These are phyloP conservation scores for Amia ocellicauda DNA, from an alignment of 2,113 vertebrate genomes.

Conservation along the genomic window DNA sequence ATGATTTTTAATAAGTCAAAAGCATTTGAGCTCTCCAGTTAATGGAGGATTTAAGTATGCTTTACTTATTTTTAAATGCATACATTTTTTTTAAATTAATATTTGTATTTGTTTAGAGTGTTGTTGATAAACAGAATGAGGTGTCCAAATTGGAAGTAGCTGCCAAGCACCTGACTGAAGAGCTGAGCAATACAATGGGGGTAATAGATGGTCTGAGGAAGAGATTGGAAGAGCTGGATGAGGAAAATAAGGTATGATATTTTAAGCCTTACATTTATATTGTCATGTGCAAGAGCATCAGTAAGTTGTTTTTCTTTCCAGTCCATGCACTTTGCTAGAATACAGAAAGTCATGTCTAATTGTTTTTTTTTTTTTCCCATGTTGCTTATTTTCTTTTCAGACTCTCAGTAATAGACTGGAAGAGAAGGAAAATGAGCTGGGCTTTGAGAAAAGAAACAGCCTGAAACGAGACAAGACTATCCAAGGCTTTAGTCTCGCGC, in stretches of 20 bases:
- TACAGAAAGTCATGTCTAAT: too few relatives aligned
- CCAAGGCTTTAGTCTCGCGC: conserved; percentile 82
- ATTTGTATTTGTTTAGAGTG: conserved; percentile 19
- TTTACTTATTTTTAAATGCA: too few relatives aligned
- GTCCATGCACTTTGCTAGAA: too few relatives aligned
- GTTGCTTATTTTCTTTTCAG: neutral
- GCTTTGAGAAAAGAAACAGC: conserved; percentile 82
- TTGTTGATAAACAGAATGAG: conserved; percentile 44
- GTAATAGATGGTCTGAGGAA: conserved; percentile 47
- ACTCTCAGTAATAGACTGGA: conserved; percentile 61
- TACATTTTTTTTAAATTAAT: too few relatives aligned
- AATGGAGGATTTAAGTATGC: too few relatives aligned
- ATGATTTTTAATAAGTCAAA: too few relatives aligned
- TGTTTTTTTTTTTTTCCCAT: neutral
- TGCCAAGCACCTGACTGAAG: conserved; percentile 53
- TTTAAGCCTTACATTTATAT: neutral
- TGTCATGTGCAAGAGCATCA: too few relatives aligned
- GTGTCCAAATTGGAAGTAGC: conserved; percentile 46
- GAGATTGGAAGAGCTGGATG: conserved; percentile 53
- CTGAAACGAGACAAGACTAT: conserved; percentile 95
- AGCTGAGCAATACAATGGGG: conserved; percentile 50
- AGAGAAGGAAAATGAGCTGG: conserved; percentile 77
- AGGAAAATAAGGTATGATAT: conserved; percentile 57
- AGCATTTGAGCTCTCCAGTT: too few relatives aligned
- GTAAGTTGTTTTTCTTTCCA: too few relatives aligned